These are phyloP conservation scores for Drosophila gaucha DNA, from an alignment of 2,888 invertebrate genomes.

Conservation along the genomic window DNA sequence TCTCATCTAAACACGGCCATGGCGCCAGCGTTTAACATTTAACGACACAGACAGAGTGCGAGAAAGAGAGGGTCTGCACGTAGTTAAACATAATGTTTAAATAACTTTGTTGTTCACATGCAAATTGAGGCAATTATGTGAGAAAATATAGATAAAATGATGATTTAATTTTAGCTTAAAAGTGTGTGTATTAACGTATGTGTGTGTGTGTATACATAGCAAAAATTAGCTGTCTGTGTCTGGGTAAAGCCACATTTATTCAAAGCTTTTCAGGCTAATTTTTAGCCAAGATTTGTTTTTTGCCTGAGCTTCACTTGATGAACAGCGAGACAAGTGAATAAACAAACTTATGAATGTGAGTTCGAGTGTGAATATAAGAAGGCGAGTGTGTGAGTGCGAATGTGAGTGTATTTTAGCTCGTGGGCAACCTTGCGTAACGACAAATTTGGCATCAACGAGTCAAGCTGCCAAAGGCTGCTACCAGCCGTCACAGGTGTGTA, in stretches of 20 bases:
- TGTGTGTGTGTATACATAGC: constrained; percentile 39
- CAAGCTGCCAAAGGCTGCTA: constrained; percentile 37
- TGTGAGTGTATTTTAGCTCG: constrained; percentile 23
- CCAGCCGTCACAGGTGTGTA: constrained; percentile 15
- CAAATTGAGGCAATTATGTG: constrained; percentile 75
- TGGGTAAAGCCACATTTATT: constrained; percentile 50
- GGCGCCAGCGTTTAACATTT: constrained; percentile 49
- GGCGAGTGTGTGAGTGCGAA: background rate
- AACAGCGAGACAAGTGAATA: constrained; percentile 27
- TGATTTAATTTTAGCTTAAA: constrained; percentile 69
- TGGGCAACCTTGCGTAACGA: constrained; percentile 64
- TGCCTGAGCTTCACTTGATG: constrained; percentile 34
- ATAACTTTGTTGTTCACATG: constrained; percentile 59
- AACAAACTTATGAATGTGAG: constrained; percentile 22
- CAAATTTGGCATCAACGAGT: constrained; percentile 73
- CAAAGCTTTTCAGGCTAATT: constrained; percentile 54
- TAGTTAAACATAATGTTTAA: constrained; percentile 33
- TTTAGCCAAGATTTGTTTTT: constrained; percentile 45
- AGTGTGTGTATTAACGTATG: background rate
- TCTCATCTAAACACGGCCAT: constrained; percentile 43
- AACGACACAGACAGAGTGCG: constrained; percentile 21
- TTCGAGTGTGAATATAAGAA: background rate
- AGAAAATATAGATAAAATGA: constrained; percentile 64
- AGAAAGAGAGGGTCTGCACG: background rate
- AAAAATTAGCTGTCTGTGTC: constrained; percentile 44